Evolutionary conservation across 2,888 invertebrate genomes (phyloP).

Genomic region (Drosophila diplacantha): DNA sequence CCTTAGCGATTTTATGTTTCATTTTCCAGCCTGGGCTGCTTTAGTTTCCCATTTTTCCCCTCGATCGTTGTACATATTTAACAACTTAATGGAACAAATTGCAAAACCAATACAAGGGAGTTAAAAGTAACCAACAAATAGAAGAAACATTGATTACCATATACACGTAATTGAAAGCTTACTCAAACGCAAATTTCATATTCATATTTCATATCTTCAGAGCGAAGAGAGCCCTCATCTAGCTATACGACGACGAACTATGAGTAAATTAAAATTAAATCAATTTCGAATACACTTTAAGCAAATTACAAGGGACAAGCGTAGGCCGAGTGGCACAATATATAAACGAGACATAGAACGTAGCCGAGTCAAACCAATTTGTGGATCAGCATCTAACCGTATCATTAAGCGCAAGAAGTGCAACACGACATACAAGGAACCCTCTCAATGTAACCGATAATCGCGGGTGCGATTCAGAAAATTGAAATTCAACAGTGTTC

Average conservation of each 20-base stretch:
- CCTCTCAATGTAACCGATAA: slow-evolving; percentile 40
- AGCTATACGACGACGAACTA: slow-evolving; percentile 40
- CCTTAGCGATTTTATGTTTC: slow-evolving; percentile 16
- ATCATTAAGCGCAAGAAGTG: slow-evolving; percentile 30
- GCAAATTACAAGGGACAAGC: slow-evolving; percentile 66
- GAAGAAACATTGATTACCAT: slow-evolving; percentile 34
- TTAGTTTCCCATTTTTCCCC: slow-evolving; percentile 11
- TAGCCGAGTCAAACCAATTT: slow-evolving; percentile 32
- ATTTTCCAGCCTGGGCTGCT: slow-evolving; percentile 36
- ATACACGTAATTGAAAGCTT: slow-evolving; percentile 34
- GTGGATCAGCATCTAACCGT: slow-evolving; percentile 45
- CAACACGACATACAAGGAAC: slow-evolving; percentile 46
- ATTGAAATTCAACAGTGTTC: slow-evolving; percentile 50
- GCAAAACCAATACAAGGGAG: slow-evolving; percentile 78
- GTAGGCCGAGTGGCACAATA: slow-evolving; percentile 36
- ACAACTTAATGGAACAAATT: slow-evolving; percentile 75
- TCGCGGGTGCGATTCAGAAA: slow-evolving; percentile 35
- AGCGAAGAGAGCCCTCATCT: slow-evolving; percentile 47
- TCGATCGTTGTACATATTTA: slow-evolving; percentile 65
- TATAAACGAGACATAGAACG: slow-evolving; percentile 18
- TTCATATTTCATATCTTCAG: slow-evolving; percentile 62
- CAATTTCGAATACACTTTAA: slow-evolving; percentile 55
- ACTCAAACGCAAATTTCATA: slow-evolving; percentile 57
- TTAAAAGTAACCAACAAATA: slow-evolving; percentile 75
- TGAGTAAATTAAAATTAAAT: slow-evolving; percentile 43